Conservation (phyloP, 2,888 invertebrate genomes). For the Euphydryas editha region DNA sequence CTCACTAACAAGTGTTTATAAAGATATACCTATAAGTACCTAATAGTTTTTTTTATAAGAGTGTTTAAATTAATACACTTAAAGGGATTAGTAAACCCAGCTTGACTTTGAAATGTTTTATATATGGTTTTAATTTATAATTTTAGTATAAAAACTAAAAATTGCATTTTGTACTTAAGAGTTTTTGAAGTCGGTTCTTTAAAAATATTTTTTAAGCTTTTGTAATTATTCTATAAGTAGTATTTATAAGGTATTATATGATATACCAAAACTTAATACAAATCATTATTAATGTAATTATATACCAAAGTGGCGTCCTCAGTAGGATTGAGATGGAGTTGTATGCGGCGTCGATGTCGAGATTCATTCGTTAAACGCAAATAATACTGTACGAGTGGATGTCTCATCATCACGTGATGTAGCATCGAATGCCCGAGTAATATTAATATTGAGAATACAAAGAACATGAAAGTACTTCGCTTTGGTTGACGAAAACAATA, state of each 20-base stretch:
- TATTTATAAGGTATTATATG: background rate
- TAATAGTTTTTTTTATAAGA: too few relatives aligned
- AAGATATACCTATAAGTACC: too few relatives aligned
- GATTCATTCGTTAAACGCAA: constrained; percentile 89
- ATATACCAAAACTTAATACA: background rate
- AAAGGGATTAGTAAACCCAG: too few relatives aligned
- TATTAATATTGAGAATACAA: constrained; percentile 90
- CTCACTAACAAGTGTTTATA: too few relatives aligned
- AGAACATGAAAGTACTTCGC: constrained; percentile 94
- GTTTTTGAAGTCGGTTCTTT: too few relatives aligned
- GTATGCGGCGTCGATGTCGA: constrained; percentile 89
- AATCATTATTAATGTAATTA: background rate
- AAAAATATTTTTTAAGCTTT: too few relatives aligned
- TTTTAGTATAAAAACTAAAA: too few relatives aligned
- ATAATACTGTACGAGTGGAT: constrained; percentile 93
- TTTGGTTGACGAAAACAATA: constrained; percentile 89
- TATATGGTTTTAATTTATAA: too few relatives aligned
- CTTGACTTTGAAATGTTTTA: too few relatives aligned
- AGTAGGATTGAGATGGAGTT: constrained; percentile 91
- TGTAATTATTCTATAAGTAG: background rate
- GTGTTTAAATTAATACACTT: too few relatives aligned
- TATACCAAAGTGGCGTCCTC: constrained; percentile 92
- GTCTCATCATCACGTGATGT: constrained; percentile 90
- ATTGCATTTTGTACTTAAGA: too few relatives aligned
- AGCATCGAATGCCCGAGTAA: constrained; percentile 90